phyloP scores from a whole-genome alignment of 2,797 vertebrate genomes.

The Thamnophis elegans region DNA sequence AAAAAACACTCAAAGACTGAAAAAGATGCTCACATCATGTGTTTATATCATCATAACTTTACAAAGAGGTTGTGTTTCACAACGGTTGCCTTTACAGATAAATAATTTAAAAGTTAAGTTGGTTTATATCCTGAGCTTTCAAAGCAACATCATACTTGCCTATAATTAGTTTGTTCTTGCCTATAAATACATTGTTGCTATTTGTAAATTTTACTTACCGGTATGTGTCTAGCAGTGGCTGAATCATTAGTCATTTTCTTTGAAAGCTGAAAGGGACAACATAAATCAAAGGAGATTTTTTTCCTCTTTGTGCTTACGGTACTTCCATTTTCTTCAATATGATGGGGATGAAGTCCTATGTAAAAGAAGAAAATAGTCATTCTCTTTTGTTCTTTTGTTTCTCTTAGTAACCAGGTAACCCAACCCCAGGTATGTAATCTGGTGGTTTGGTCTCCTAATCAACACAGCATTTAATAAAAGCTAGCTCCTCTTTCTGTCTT shows the following conservation, averaged over 20 bases:
- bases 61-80: neutral
- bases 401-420: slow-evolving; percentile 64
- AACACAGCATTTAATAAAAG: neutral
- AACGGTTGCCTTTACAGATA: neutral
- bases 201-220: neutral
- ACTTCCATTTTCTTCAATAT: neutral
- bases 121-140: too few relatives aligned
- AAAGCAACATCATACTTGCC: neutral
- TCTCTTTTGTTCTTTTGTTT: slow-evolving; percentile 42
- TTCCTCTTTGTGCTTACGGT: rapidly evolving
- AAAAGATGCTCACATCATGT: neutral
- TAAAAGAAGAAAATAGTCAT: neutral
- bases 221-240: neutral
- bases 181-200: neutral
- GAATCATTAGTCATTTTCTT: neutral
- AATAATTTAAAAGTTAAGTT: neutral
- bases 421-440: neutral
- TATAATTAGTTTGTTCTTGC: neutral
- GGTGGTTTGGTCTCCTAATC: rapidly evolving
- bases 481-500: neutral
- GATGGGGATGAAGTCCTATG: neutral
- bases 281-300: rapidly evolving
- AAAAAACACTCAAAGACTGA: neutral
- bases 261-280: rapidly evolving
- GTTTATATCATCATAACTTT: neutral